Conservation (phyloP, 2,113 vertebrate genomes). For the Anoura caudifer region DNA sequence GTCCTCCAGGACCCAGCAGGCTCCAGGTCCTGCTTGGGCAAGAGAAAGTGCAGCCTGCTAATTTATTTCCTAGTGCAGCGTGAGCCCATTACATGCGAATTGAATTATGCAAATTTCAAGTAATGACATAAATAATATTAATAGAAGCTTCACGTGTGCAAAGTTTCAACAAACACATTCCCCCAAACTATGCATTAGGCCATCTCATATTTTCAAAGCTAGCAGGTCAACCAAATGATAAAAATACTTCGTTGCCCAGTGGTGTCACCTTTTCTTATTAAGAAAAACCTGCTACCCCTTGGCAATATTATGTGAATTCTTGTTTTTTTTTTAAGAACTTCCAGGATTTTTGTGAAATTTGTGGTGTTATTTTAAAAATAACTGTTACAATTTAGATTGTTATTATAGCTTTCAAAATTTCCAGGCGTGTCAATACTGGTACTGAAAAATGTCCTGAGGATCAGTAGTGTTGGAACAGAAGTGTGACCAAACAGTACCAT, state of each 20-base stretch:
- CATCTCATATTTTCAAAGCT: slow-evolving; percentile 22
- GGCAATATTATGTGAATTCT: neutral
- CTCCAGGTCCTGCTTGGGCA: neutral
- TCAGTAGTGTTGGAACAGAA: neutral
- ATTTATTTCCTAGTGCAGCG: neutral
- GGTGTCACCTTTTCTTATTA: neutral
- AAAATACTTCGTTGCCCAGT: neutral
- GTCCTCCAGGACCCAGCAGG: neutral
- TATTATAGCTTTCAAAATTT: neutral
- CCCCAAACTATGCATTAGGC: neutral
- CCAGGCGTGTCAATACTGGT: neutral
- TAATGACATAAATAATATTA: slow-evolving; percentile 41
- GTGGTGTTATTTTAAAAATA: slow-evolving; percentile 19
- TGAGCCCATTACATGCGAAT: slow-evolving; percentile 22
- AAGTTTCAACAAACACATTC: neutral
- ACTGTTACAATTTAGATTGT: neutral
- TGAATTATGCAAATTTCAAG: slow-evolving; percentile 21
- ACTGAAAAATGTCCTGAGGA: slow-evolving; percentile 8
- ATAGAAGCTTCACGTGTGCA: slow-evolving; percentile 32
- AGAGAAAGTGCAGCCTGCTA: neutral
- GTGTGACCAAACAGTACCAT: neutral
- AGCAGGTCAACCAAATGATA: neutral
- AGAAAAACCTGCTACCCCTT: neutral
- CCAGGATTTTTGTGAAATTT: slow-evolving; percentile 20
- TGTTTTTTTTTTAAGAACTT: neutral